phyloP scores from a whole-genome alignment of 2,113 vertebrate species.

The Melozone crissalis region DNA sequence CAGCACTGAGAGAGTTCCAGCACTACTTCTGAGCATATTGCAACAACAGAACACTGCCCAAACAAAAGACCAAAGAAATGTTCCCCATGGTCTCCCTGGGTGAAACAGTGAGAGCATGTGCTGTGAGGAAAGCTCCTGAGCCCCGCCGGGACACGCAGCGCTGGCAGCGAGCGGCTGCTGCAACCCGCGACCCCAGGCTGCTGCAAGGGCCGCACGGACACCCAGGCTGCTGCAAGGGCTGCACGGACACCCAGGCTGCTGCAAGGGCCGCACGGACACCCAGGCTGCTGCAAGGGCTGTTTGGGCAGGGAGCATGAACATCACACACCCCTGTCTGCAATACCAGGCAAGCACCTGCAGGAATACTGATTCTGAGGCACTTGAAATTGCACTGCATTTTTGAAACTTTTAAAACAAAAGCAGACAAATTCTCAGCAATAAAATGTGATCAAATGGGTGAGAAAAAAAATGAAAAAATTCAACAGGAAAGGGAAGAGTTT shows the following conservation, averaged over 20 bases:
- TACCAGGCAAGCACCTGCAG: background rate
- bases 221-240: too few species aligned
- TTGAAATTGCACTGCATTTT: background rate
- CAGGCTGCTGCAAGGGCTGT: background rate
- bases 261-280: too few species aligned
- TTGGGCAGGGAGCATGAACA: background rate
- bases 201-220: too few species aligned
- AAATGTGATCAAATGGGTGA: background rate
- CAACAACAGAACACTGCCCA: background rate
- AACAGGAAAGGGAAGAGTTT: background rate
- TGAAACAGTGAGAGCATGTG: fast-evolving
- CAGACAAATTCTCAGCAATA: background rate
- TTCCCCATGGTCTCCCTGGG: background rate
- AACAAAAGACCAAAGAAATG: background rate
- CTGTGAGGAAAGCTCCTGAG: background rate
- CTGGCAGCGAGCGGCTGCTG: background rate
- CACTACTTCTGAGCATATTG: background rate
- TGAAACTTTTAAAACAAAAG: background rate
- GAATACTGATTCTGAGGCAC: background rate
- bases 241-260: too few species aligned
- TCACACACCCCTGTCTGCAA: background rate
- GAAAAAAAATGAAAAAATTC: background rate
- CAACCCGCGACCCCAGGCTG: background rate
- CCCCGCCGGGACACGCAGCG: fast-evolving
- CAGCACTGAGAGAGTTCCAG: background rate